A percentile compares a stretch with the other conserved stretches of the same genome.
Evolutionary conservation across 2,797 vertebrate genomes (phyloP).

Genomic region (Centroberyx gerrardi): DNA sequence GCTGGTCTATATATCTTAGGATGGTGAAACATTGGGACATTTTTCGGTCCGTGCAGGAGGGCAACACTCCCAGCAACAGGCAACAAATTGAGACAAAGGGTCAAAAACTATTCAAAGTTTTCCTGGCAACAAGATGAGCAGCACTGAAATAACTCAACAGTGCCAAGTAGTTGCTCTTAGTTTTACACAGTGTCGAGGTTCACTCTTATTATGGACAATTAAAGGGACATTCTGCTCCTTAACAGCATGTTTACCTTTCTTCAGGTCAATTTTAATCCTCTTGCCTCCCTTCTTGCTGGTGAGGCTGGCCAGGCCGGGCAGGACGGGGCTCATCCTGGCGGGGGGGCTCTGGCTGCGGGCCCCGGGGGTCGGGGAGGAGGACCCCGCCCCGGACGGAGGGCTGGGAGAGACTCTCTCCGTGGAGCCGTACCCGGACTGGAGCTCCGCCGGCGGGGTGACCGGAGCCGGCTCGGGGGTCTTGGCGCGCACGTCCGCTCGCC

Average conservation of each 20-base stretch:
- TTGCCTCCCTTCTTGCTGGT: conserved; percentile 89
- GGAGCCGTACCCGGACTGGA: conserved; percentile 21
- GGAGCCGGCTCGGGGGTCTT: conserved; percentile 41
- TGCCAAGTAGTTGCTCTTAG: no score
- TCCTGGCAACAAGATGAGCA: no score
- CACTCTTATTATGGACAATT: no score
- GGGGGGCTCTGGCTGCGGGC: conserved; percentile 71
- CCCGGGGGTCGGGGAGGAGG: conserved; percentile 52
- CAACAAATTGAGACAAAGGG: no score
- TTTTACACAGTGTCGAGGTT: no score
- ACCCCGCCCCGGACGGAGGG: conserved; percentile 1
- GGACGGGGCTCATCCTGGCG: conserved; percentile 74
- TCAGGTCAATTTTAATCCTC: conserved; percentile 93
- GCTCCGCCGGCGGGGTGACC: conserved; percentile 22
- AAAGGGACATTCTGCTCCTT: no score
- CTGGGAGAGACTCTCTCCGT: conserved; percentile 58
- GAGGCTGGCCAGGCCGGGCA: conserved; percentile 81
- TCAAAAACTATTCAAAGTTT: no score
- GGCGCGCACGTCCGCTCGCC: background rate
- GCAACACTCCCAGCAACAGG: no score
- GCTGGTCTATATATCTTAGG: no score
- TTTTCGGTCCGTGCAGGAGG: no score
- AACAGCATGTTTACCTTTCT: conserved; percentile 89
- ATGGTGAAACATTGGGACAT: no score
- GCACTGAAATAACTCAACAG: no score